A percentile compares a stretch with the other conserved stretches of the same genome.
Conservation (phyloP, 2,113 vertebrate species). For the Amphiprion ocellaris region DNA sequence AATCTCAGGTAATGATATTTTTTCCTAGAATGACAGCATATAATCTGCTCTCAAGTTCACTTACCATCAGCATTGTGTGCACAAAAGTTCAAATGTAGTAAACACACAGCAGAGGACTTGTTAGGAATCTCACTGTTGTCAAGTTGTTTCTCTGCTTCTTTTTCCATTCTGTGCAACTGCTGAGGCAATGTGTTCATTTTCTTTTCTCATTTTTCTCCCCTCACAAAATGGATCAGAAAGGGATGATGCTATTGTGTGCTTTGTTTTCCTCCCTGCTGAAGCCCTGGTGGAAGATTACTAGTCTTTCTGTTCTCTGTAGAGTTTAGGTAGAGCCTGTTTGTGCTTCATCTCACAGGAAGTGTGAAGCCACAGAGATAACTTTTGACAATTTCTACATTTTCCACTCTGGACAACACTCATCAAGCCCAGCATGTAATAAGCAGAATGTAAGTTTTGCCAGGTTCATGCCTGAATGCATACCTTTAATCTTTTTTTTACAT, state of each 20-base stretch:
- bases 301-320: constrained; percentile 27
- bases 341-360: constrained; percentile 35
- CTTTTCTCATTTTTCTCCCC: constrained; percentile 56
- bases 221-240: constrained; percentile 63
- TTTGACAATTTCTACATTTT: constrained; percentile 41
- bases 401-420: constrained; percentile 28
- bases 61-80: not conserved
- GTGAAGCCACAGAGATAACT: constrained; percentile 33
- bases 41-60: not conserved
- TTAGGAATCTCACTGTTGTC: not conserved
- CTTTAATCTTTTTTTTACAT: constrained; percentile 34
- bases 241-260: constrained; percentile 63
- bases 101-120: constrained; percentile 1
- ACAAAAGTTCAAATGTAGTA: not conserved
- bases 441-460: constrained; percentile 38
- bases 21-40: constrained; percentile 4
- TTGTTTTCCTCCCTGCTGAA: constrained; percentile 46
- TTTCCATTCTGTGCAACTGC: constrained; percentile 32
- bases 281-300: constrained; percentile 57
- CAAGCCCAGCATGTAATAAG: constrained; percentile 26
- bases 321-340: constrained; percentile 57
- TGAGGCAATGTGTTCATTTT: constrained; percentile 55
- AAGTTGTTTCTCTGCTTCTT: constrained; percentile 22
- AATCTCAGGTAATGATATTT: not conserved
- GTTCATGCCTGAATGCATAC: constrained; percentile 31